Conservation (phyloP, 2,797 vertebrate genomes). For the Scolopax rusticola region DNA sequence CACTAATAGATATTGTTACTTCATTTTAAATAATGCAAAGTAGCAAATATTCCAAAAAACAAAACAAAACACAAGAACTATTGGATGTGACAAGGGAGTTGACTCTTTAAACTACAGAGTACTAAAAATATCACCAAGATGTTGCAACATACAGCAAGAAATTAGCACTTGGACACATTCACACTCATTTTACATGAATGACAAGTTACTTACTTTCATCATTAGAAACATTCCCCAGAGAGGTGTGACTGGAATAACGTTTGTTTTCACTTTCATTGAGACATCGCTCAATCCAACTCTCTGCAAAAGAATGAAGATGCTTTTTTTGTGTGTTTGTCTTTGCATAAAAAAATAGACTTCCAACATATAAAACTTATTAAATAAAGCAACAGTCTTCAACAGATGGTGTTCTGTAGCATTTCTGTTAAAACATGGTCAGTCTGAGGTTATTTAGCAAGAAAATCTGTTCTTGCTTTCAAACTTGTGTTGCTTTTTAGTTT, state of each 20-base stretch:
- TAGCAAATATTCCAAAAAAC: neutral
- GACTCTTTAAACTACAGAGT: neutral
- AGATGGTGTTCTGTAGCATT: neutral
- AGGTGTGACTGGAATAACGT: conserved; percentile 95
- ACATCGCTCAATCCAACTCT: conserved; percentile 99
- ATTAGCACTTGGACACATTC: neutral
- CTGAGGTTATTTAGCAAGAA: neutral
- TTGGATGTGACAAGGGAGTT: neutral
- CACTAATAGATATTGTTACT: neutral
- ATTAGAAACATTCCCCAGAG: conserved; percentile 96
- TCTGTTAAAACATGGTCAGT: neutral
- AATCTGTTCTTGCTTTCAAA: neutral
- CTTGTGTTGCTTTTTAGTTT: neutral
- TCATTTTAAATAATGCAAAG: neutral
- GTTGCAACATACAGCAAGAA: neutral
- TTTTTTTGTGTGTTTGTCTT: conserved; percentile 10
- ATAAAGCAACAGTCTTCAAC: neutral
- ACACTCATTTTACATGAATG: neutral
- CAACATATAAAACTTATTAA: neutral
- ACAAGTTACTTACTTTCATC: conserved; percentile 94
- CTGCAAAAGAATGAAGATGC: conserved; percentile 79
- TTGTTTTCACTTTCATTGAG: conserved; percentile 99
- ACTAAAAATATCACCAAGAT: neutral
- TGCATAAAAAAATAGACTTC: neutral
- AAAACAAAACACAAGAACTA: neutral